Base-by-base conservation (phyloP, 1,140 invertebrate genomes). In the Nomia melanderi region DNA sequence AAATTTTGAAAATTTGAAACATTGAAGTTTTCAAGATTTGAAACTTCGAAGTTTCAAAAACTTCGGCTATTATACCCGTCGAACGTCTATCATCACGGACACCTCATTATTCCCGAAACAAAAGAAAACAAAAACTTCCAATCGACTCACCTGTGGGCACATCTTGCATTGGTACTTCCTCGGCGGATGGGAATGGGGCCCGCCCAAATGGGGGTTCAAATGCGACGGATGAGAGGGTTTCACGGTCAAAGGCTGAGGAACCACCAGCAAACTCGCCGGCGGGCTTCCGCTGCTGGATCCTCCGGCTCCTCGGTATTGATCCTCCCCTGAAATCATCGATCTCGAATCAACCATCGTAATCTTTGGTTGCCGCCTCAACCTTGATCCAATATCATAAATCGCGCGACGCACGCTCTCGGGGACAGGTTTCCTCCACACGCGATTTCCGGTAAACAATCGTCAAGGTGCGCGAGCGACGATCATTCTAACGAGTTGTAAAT, bases 161-260 rank as follows among this genome's bases (percentile, higher is more conserved):
- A 99, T 99, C 93, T 99, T 99, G 95, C 98, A 99, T 91, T 98
- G 97, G 93, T 99, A 99, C 91, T 98, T 98, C 91, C 96, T 91
- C 39, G 91, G 94, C 78, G 92, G 94, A 87, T 91, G 91, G 70
- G 91, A 91, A 67, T 92, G 91, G 7, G 91, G 91, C 54, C 91
- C 92, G 62, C 88, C 88, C 57, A 92, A 87, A 83, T 92, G 91
- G 60, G 91, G 90, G 77, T 92, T 92, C 72, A 92, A 77, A 79
- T 92, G 92, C 72, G 91, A 90, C 63, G 90, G 90, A 82, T 92
- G 91, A 71, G 92, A 90, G 14, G 91, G 91, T 79, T 92, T 92
- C 12, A 91, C 97, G 90, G 97, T 97, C 78, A 98, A 95, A 50
- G 97, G 97, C 89, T 98, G 97, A 2, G 97, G 97, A 29, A 98